Evolutionary conservation across 2,797 vertebrate genomes (phyloP).

Genomic region (Pseudochaenichthys georgianus): DNA sequence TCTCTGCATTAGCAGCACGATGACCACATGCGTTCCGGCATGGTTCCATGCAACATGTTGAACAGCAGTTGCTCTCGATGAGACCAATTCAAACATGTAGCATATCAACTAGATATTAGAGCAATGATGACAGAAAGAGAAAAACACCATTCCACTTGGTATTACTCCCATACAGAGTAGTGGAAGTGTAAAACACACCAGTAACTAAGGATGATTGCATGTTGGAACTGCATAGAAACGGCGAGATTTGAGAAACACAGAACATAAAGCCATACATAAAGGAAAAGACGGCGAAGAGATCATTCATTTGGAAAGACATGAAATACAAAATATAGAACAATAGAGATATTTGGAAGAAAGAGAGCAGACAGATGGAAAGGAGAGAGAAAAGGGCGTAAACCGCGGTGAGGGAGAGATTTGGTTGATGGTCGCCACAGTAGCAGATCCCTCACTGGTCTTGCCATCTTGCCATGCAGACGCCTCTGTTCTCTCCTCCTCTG

Average conservation of each 20-base stretch:
- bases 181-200: not conserved
- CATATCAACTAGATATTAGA: not conserved
- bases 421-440: conserved; percentile 44
- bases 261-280: not conserved
- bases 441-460: conserved; percentile 50
- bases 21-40: not conserved
- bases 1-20: not conserved
- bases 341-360: conserved; percentile 26
- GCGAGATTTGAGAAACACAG: not conserved
- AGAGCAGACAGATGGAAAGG: conserved; percentile 48
- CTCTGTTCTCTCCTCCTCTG: conserved; percentile 61
- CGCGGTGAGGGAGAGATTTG: conserved; percentile 28
- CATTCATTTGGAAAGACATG: conserved; percentile 1
- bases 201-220: not conserved
- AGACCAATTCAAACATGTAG: not conserved
- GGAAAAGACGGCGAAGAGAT: not conserved
- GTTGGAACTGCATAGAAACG: not conserved
- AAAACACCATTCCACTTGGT: not conserved
- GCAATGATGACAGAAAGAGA: not conserved
- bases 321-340: conserved; percentile 23
- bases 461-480: conserved; percentile 57
- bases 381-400: conserved; percentile 2
- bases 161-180: not conserved
- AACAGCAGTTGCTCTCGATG: not conserved
- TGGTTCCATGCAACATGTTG: not conserved